phyloP scores from a whole-genome alignment of 2,113 vertebrate genomes.

The Synchiropus splendidus region DNA sequence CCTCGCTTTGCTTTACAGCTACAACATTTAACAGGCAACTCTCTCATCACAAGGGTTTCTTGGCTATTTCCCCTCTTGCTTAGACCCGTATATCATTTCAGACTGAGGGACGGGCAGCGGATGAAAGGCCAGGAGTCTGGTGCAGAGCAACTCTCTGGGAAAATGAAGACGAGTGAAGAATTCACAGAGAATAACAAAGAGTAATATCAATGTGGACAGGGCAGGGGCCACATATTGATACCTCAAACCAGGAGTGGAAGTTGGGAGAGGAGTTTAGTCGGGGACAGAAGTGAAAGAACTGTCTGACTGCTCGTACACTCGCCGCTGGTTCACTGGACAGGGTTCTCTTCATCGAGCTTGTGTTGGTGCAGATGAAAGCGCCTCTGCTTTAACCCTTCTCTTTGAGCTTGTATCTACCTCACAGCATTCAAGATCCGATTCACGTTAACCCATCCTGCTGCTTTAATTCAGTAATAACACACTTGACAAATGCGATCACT shows the following conservation, averaged over 20 bases:
- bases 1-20: too few relatives aligned
- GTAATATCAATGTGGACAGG: slow-evolving; percentile 63
- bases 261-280: slow-evolving; percentile 35
- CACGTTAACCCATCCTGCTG: slow-evolving; percentile 40
- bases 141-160: slow-evolving; percentile 65
- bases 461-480: slow-evolving; percentile 32
- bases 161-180: slow-evolving; percentile 75
- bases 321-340: slow-evolving; percentile 37
- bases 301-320: slow-evolving; percentile 36
- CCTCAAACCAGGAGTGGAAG: slow-evolving; percentile 57
- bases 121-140: slow-evolving; percentile 65
- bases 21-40: too few relatives aligned
- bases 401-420: slow-evolving; percentile 60
- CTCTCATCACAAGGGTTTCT: slow-evolving; percentile 40
- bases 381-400: too few relatives aligned
- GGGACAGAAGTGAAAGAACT: slow-evolving; percentile 42
- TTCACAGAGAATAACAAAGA: slow-evolving; percentile 61
- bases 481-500: slow-evolving; percentile 23
- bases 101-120: slow-evolving; percentile 72
- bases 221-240: slow-evolving; percentile 57
- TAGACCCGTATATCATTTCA: slow-evolving; percentile 71
- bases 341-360: slow-evolving; percentile 32
- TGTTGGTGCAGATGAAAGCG: slow-evolving; percentile 28
- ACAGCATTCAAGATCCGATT: slow-evolving; percentile 47
- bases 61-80: slow-evolving; percentile 71